These are phyloP conservation scores for Ormyrus nitidulus DNA, from an alignment of 2,888 invertebrate species.

Conservation along the genomic window DNA sequence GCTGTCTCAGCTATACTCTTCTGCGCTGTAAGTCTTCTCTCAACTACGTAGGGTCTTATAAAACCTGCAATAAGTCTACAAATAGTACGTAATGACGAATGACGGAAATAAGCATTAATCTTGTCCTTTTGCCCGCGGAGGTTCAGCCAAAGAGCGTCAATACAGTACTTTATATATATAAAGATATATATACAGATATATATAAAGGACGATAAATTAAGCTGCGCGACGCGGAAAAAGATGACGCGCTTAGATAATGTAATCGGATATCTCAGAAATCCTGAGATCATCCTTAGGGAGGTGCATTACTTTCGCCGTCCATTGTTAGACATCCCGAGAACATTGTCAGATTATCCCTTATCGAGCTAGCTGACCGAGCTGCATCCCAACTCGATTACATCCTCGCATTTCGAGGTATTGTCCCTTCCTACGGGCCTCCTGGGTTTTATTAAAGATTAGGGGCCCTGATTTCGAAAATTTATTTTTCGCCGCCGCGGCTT, in stretches of 20 bases:
- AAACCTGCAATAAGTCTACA: not conserved
- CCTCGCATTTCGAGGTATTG: too few relatives aligned
- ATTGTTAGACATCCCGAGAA: slow-evolving; percentile 15
- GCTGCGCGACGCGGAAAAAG: not conserved
- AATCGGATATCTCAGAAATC: slow-evolving; percentile 45
- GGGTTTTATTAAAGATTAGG: too few relatives aligned
- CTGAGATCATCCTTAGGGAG: slow-evolving; percentile 37
- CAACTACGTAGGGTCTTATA: too few relatives aligned
- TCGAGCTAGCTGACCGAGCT: not conserved
- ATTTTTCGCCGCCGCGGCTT: too few relatives aligned
- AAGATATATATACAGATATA: not conserved
- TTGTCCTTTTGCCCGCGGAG: not conserved
- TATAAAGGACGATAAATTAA: not conserved
- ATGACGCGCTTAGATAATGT: slow-evolving; percentile 42
- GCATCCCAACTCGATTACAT: too few relatives aligned
- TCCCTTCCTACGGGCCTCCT: too few relatives aligned
- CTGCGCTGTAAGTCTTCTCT: too few relatives aligned
- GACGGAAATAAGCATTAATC: slow-evolving; percentile 24
- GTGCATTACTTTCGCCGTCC: slow-evolving; percentile 28
- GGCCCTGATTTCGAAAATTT: too few relatives aligned
- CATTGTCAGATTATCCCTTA: slow-evolving; percentile 20
- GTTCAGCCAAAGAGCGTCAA: too few relatives aligned
- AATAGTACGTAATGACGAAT: slow-evolving; percentile 17
- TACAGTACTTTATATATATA: not conserved
- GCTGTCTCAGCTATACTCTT: too few relatives aligned